phyloP scores from a whole-genome alignment of 2,113 vertebrate genomes.

The Thomomys bottae region DNA sequence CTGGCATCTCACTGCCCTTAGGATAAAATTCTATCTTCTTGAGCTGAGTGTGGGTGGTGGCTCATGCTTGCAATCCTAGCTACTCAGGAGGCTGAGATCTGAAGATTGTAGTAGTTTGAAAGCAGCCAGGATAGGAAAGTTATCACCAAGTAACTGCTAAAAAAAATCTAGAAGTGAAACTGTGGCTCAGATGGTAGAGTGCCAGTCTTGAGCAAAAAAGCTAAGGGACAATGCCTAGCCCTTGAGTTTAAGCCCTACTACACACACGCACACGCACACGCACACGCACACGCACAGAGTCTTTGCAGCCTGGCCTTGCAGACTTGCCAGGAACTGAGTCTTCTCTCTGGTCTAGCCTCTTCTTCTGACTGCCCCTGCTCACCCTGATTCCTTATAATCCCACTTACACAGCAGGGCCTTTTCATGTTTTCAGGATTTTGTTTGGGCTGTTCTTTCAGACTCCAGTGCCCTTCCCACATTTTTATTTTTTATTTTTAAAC shows the following conservation, averaged over 20 bases:
- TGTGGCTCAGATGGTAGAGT: no score
- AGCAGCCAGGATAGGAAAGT: no score
- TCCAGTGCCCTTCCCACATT: neutral
- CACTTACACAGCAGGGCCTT: neutral
- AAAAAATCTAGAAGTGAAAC: no score
- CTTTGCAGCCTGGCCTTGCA: neutral
- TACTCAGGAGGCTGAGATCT: no score
- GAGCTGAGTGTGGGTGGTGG: no score
- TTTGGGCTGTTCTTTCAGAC: slow-evolving; percentile 44
- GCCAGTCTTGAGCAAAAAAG: no score
- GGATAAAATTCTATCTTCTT: slow-evolving; percentile 45
- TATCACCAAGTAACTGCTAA: no score
- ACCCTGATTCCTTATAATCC: neutral
- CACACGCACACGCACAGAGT: neutral
- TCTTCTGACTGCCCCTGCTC: neutral
- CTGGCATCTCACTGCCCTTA: slow-evolving; percentile 45
- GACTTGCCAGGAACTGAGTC: neutral
- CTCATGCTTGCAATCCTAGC: no score
- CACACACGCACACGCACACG: no score
- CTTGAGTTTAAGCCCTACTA: no score
- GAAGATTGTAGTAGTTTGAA: no score
- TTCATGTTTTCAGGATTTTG: neutral
- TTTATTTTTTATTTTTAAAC: neutral
- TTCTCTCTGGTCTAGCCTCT: neutral
- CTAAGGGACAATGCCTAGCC: no score